Conservation (phyloP, 2,113 vertebrate species). For the Grus americana region DNA sequence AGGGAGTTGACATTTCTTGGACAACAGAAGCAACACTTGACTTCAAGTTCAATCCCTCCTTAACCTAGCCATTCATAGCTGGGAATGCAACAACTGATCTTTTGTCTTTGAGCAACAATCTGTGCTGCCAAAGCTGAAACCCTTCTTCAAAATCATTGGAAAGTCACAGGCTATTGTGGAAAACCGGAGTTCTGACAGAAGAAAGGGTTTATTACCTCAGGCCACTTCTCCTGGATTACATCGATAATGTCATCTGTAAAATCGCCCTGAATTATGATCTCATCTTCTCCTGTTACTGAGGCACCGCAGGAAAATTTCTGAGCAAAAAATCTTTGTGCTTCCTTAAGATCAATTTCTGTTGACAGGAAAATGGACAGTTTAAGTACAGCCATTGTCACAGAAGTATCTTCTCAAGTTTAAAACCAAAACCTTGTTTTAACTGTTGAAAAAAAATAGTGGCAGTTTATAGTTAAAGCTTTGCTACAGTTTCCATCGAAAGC, state of each 20-base stretch:
- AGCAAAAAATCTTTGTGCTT: slow-evolving; percentile 99
- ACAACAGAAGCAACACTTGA: background rate
- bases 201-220: slow-evolving; percentile 81
- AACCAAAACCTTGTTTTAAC: background rate
- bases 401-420: background rate
- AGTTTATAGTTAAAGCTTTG: background rate
- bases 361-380: background rate
- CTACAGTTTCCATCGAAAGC: background rate
- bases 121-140: background rate
- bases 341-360: slow-evolving; percentile 97
- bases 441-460: background rate
- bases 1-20: background rate
- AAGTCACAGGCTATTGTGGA: background rate
- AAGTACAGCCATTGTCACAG: background rate
- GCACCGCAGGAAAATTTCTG: slow-evolving; percentile 99
- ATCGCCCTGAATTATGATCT: slow-evolving; percentile 99
- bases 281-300: slow-evolving; percentile 97
- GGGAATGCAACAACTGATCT: background rate
- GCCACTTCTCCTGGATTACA: slow-evolving; percentile 99
- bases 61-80: background rate
- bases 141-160: background rate
- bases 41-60: background rate
- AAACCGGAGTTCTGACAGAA: background rate
- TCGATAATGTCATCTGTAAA: slow-evolving; percentile 99
- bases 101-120: background rate